Conservation (phyloP, 2,113 vertebrate genomes). For the Psittacara wagleri region DNA sequence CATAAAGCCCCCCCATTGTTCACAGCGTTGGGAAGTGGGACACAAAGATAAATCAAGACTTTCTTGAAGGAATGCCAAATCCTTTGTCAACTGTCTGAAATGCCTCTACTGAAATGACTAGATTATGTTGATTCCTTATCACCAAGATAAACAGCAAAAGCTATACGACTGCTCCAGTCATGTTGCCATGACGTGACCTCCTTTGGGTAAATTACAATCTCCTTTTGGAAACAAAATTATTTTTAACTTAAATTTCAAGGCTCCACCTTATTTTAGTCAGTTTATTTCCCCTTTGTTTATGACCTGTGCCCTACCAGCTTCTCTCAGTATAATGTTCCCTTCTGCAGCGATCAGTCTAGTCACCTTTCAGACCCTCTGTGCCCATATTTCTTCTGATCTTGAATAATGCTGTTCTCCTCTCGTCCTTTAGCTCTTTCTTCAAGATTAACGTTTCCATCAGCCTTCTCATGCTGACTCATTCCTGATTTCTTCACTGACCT, state of each 20-base stretch:
- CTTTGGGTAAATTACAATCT: conserved; percentile 9
- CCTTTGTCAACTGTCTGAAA: conserved; percentile 44
- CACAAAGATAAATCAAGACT: conserved; percentile 48
- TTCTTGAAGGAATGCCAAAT: conserved; percentile 34
- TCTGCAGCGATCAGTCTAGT: not conserved
- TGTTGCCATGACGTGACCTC: not conserved
- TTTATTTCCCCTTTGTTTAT: not conserved
- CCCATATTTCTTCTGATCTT: conserved; percentile 6
- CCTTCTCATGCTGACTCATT: conserved; percentile 43
- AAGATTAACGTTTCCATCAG: conserved; percentile 46
- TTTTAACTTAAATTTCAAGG: conserved; percentile 2
- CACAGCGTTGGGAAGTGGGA: not conserved
- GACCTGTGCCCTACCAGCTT: not conserved
- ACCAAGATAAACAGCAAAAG: conserved; percentile 2
- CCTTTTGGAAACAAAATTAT: not conserved
- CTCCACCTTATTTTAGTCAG: not conserved
- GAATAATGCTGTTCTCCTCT: conserved; percentile 30
- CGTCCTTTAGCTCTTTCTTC: not conserved
- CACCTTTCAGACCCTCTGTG: conserved; percentile 28
- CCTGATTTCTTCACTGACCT: conserved; percentile 36
- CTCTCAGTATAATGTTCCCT: not conserved
- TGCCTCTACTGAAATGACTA: not conserved
- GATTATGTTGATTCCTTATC: conserved; percentile 50
- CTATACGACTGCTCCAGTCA: not conserved
- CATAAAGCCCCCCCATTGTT: not conserved